Percentiles rank a stretch among this genome's conserved stretches.
Evolutionary conservation across 2,113 vertebrate species (phyloP).

Genomic region (Regulus satrapa): DNA sequence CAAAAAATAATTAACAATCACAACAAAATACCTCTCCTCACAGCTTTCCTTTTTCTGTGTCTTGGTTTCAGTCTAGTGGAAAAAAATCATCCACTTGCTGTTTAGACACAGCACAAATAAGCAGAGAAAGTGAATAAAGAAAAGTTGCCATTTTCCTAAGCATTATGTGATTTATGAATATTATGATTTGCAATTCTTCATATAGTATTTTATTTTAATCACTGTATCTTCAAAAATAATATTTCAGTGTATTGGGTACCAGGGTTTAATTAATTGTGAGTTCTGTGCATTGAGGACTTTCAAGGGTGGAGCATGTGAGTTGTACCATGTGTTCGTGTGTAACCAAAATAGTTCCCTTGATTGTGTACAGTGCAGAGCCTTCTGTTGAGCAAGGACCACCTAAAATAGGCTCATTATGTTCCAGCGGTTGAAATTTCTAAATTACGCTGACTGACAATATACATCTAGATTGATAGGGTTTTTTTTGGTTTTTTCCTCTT

Average conservation of each 20-base stretch:
- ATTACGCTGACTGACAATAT: background rate
- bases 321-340: background rate
- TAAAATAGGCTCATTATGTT: background rate
- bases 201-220: background rate
- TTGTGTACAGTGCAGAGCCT: accelerated
- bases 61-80: background rate
- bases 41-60: background rate
- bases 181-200: background rate
- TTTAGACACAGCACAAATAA: background rate
- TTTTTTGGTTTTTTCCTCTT: background rate
- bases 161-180: background rate
- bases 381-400: background rate
- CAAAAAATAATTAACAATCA: background rate
- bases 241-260: background rate
- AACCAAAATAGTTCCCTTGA: background rate
- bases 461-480: background rate
- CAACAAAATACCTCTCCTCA: background rate
- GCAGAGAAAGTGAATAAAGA: background rate
- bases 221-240: background rate
- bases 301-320: background rate
- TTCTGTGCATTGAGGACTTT: background rate
- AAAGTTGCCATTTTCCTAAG: background rate
- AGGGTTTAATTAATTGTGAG: background rate
- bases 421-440: background rate
- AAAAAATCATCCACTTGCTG: background rate